These are phyloP conservation scores for Panonychus citri DNA, from an alignment of 1,140 invertebrate genomes.

Conservation along the genomic window DNA sequence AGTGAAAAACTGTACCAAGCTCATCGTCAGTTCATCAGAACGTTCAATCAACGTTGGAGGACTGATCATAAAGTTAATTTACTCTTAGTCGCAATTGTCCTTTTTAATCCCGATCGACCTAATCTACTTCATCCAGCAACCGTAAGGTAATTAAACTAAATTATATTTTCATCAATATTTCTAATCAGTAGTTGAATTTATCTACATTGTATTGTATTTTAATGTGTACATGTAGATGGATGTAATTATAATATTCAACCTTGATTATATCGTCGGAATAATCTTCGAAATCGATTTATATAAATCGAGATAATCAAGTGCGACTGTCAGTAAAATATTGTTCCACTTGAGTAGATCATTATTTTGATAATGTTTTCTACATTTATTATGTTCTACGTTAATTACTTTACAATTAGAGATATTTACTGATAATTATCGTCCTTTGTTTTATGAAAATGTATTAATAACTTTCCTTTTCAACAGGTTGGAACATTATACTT, in stretches of 20 bases:
- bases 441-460: background rate
- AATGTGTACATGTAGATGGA: too few species aligned
- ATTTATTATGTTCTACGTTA: too few species aligned
- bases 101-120: conserved; percentile 58
- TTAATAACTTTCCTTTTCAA: background rate
- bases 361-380: too few species aligned
- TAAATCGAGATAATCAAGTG: too few species aligned
- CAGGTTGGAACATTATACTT: conserved; percentile 67
- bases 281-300: too few species aligned
- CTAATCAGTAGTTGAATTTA: too few species aligned
- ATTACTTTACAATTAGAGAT: background rate
- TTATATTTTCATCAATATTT: too few species aligned
- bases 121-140: conserved; percentile 56
- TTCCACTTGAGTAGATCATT: too few species aligned
- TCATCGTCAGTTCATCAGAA: conserved; percentile 50
- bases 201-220: too few species aligned
- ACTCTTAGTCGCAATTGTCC: conserved; percentile 61
- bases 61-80: conserved; percentile 66
- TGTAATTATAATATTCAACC: too few species aligned
- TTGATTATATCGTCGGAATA: background rate
- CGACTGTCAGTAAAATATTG: too few species aligned
- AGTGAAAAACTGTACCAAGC: conserved; percentile 61
- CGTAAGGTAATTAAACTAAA: conserved; percentile 61
- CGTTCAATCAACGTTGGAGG: conserved; percentile 51
- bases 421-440: background rate